Conservation (phyloP, 2,113 vertebrate species). For the Sciurus niger region DNA sequence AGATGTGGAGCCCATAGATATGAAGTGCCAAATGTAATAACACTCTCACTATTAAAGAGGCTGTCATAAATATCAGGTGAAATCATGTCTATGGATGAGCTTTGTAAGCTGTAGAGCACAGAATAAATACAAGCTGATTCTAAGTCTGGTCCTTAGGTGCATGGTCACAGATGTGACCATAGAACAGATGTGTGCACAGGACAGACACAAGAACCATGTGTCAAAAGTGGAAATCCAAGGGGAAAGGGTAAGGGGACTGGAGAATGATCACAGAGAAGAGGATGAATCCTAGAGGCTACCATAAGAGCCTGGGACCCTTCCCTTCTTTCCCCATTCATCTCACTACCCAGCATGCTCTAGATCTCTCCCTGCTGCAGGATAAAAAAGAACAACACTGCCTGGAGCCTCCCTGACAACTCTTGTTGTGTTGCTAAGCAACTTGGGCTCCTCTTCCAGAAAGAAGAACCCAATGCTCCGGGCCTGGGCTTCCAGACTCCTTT, state of each 20-base stretch:
- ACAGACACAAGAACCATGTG: neutral
- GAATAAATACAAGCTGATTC: neutral
- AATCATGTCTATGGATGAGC: neutral
- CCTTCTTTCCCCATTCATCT: neutral
- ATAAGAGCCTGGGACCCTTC: neutral
- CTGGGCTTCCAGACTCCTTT: slow-evolving; percentile 38
- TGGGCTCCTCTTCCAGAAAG: slow-evolving; percentile 66
- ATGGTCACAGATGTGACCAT: neutral
- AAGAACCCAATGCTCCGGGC: neutral
- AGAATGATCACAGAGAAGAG: neutral
- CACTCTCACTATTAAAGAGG: neutral
- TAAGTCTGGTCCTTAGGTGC: neutral
- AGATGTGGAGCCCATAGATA: neutral
- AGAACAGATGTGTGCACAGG: neutral
- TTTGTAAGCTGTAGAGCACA: neutral
- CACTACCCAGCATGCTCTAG: neutral
- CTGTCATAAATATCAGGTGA: neutral
- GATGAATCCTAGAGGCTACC: neutral
- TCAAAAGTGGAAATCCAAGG: neutral
- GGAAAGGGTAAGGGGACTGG: neutral
- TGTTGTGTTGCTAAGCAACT: slow-evolving; percentile 81
- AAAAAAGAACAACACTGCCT: neutral
- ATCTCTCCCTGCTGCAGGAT: slow-evolving; percentile 3
- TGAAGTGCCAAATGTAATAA: neutral
- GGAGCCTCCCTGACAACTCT: slow-evolving; percentile 66